Conservation (phyloP, 1,140 invertebrate species). For the Monomorium pharaonis region DNA sequence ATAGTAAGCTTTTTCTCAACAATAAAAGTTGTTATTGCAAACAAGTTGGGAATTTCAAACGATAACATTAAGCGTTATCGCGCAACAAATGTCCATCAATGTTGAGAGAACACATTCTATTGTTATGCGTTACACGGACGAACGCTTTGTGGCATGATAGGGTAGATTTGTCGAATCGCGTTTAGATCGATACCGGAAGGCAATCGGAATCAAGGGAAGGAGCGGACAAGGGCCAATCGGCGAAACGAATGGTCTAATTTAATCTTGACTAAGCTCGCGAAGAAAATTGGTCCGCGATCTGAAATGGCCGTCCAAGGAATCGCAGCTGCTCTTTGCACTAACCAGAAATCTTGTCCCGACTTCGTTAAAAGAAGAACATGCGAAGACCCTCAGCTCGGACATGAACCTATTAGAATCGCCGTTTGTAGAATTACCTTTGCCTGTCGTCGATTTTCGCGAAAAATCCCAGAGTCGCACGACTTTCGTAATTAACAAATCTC, state of each 20-base stretch:
- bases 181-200: slow-evolving; percentile 52
- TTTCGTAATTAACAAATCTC: slow-evolving; percentile 54
- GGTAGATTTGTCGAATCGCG: slow-evolving; percentile 61
- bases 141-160: slow-evolving; percentile 42
- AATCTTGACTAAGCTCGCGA: slow-evolving; percentile 65
- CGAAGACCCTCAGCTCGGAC: not conserved
- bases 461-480: slow-evolving; percentile 23
- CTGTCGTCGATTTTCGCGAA: slow-evolving; percentile 15
- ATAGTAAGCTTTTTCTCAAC: no score
- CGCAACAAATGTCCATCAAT: not conserved
- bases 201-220: slow-evolving; percentile 36
- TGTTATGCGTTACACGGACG: slow-evolving; percentile 18
- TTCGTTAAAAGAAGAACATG: slow-evolving; percentile 53
- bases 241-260: slow-evolving; percentile 68
- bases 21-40: not conserved
- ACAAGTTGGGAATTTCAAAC: not conserved
- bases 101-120: not conserved
- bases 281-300: slow-evolving; percentile 61
- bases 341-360: slow-evolving; percentile 38
- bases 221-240: slow-evolving; percentile 65
- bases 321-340: slow-evolving; percentile 50
- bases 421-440: slow-evolving; percentile 41
- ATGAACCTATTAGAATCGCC: slow-evolving; percentile 41
- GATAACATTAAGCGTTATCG: not conserved
- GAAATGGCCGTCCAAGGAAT: slow-evolving; percentile 58